These are phyloP conservation scores for Epistrophella euchroma DNA, from an alignment of 2,888 invertebrate genomes.

Conservation along the genomic window DNA sequence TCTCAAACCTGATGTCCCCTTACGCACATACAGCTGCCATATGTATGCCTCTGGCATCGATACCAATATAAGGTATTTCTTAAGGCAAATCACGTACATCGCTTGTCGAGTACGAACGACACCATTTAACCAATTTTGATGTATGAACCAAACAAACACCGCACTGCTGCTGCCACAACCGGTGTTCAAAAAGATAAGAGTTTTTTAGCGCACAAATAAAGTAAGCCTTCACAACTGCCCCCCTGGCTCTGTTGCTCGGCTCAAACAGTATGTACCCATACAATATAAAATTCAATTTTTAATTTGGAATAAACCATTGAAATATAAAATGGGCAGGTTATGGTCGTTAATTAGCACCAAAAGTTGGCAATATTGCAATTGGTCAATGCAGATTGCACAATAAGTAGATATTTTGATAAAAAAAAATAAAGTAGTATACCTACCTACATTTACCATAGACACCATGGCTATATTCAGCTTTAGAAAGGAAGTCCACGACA, in stretches of 20 bases:
- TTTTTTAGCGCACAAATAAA: not conserved
- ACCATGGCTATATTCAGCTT: not conserved
- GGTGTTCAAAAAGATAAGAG: slow-evolving; percentile 9
- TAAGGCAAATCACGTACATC: slow-evolving; percentile 57
- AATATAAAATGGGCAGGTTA: slow-evolving; percentile 31
- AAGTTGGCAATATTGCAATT: slow-evolving; percentile 35
- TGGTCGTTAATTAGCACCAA: slow-evolving; percentile 29
- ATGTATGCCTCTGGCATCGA: slow-evolving; percentile 6
- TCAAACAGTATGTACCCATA: not conserved
- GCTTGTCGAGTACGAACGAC: slow-evolving; percentile 35
- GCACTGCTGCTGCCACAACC: not conserved
- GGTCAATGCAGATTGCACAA: slow-evolving; percentile 10
- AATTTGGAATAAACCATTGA: slow-evolving; percentile 20
- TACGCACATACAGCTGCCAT: slow-evolving; percentile 26
- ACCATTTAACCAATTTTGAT: slow-evolving; percentile 42
- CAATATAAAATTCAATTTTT: slow-evolving; percentile 5
- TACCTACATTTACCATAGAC: not conserved
- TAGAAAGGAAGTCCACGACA: slow-evolving; percentile 18
- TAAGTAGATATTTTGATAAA: not conserved
- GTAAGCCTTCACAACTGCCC: not conserved
- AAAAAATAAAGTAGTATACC: not conserved
- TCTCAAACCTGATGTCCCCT: slow-evolving; percentile 27
- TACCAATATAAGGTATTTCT: slow-evolving; percentile 23
- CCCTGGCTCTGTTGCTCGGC: not conserved
- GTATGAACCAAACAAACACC: not conserved